These are phyloP conservation scores for Percina caprodes DNA, from an alignment of 2,113 vertebrate genomes.

Conservation along the genomic window DNA sequence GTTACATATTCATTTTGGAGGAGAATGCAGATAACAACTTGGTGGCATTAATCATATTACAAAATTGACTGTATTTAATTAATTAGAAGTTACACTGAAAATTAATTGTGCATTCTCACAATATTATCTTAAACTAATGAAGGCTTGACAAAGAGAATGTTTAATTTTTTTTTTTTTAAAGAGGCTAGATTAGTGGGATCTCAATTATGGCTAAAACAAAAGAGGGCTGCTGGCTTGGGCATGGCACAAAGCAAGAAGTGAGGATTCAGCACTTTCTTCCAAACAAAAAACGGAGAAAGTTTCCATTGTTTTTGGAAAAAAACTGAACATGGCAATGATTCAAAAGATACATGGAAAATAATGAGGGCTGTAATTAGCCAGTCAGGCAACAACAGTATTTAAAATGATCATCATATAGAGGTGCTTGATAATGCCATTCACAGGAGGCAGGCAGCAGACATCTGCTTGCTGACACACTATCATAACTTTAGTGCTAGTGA, in stretches of 20 bases:
- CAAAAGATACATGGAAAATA: constrained; percentile 87
- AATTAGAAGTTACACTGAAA: constrained; percentile 84
- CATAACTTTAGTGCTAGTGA: constrained; percentile 25
- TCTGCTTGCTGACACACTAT: constrained; percentile 34
- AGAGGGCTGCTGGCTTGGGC: constrained; percentile 78
- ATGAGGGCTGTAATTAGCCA: constrained; percentile 85
- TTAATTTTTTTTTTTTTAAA: constrained; percentile 78
- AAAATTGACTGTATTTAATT: constrained; percentile 84
- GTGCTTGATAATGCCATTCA: constrained; percentile 74
- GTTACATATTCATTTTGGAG: constrained; percentile 89
- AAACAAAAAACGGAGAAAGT: constrained; percentile 85
- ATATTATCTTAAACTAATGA: constrained; percentile 89
- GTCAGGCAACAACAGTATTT: constrained; percentile 75
- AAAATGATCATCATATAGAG: constrained; percentile 75
- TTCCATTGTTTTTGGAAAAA: constrained; percentile 85
- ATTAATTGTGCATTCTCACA: constrained; percentile 86
- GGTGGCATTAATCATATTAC: constrained; percentile 92
- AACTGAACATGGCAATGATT: constrained; percentile 87
- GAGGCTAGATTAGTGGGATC: constrained; percentile 85
- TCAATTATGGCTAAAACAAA: constrained; percentile 89
- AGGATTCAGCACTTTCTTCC: constrained; percentile 83
- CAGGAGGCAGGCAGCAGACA: constrained; percentile 48
- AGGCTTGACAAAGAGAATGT: constrained; percentile 80
- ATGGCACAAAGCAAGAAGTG: constrained; percentile 77
- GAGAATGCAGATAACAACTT: constrained; percentile 90